Evolutionary conservation across 1,140 invertebrate species (phyloP).

Genomic region (Sipha flava): DNA sequence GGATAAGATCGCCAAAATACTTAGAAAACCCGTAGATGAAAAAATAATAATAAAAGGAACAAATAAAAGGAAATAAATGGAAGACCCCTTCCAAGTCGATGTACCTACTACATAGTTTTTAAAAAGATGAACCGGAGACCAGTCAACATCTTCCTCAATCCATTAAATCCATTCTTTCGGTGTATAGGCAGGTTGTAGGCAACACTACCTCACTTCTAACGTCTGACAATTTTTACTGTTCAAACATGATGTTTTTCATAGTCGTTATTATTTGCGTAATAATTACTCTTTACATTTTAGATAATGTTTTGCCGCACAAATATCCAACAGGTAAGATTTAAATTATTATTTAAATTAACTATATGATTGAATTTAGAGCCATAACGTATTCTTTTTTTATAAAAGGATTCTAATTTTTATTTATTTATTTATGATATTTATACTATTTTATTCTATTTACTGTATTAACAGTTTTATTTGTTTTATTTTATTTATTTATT

Average conservation of each 20-base stretch:
- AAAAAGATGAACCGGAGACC: constrained; percentile 17
- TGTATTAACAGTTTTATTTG: no score
- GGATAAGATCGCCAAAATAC: constrained; percentile 33
- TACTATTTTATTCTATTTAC: no score
- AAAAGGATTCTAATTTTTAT: no score
- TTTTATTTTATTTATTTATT: no score
- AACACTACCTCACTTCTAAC: neutral
- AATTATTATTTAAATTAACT: neutral
- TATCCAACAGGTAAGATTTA: constrained; percentile 28
- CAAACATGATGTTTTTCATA: neutral
- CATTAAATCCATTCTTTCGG: constrained; percentile 21
- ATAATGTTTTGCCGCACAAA: constrained; percentile 22
- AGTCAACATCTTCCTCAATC: constrained; percentile 20
- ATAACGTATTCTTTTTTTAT: no score
- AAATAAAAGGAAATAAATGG: constrained; percentile 30
- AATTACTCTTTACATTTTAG: constrained; percentile 6
- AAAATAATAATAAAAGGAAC: constrained; percentile 1
- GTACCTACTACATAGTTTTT: neutral
- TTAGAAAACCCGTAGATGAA: constrained; percentile 16
- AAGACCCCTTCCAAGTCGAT: constrained; percentile 32
- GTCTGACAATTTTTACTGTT: neutral
- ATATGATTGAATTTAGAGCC: neutral
- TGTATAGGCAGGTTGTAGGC: constrained; percentile 1
- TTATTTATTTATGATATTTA: no score
- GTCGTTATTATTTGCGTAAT: neutral